Conservation (phyloP, 2,113 vertebrate genomes). For the Ploceus nigricollis region DNA sequence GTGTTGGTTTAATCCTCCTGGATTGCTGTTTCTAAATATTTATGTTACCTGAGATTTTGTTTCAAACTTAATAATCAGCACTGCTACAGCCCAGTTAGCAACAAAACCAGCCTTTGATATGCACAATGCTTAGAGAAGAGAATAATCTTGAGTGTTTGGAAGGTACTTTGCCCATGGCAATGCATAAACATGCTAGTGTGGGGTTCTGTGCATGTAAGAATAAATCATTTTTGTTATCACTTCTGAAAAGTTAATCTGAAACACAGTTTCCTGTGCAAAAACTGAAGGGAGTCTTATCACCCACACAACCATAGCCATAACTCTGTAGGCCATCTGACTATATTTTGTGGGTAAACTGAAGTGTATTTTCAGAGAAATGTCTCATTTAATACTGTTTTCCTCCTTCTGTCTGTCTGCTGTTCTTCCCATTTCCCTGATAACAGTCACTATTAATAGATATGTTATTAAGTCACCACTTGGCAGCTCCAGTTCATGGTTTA, state of each 20-base stretch:
- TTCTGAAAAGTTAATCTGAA: slow-evolving; percentile 13
- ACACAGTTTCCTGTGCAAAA: background rate
- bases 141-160: background rate
- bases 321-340: background rate
- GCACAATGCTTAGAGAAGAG: background rate
- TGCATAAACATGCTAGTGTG: background rate
- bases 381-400: background rate
- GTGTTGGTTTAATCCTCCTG: background rate
- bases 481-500: background rate
- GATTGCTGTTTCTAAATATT: slow-evolving; percentile 13
- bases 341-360: background rate
- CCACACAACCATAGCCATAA: background rate
- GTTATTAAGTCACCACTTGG: background rate
- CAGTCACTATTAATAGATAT: background rate
- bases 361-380: background rate
- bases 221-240: background rate
- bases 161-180: background rate
- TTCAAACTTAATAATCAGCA: background rate
- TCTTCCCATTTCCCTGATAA: background rate
- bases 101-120: background rate
- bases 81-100: background rate
- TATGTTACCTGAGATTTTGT: slow-evolving; percentile 34
- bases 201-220: background rate
- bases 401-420: background rate
- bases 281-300: background rate